Percentiles rank a stretch among this genome's conserved stretches.
These are phyloP conservation scores for Acholoe squamosa DNA, from an alignment of 2,888 invertebrate genomes.

Conservation along the genomic window DNA sequence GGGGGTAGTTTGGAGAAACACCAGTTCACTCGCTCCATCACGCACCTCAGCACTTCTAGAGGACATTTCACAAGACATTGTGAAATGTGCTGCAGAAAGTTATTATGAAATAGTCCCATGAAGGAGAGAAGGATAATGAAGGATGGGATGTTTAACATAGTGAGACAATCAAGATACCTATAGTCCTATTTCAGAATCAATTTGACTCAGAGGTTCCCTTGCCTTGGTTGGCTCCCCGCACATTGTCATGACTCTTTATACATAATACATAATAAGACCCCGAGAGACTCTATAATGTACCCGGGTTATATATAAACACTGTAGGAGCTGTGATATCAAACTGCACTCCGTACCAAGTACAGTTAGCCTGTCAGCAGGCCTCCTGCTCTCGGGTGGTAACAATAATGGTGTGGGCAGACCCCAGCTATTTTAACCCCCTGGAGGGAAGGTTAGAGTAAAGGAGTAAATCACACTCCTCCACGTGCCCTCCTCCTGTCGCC, in stretches of 20 bases:
- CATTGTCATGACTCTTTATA: neutral
- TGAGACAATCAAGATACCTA: too few species aligned
- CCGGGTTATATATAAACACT: neutral
- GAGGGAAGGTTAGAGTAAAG: neutral
- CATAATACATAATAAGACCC: neutral
- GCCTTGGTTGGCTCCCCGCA: neutral
- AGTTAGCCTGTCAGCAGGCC: neutral
- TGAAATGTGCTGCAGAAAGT: too few species aligned
- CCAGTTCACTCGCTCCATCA: too few species aligned
- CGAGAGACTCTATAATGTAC: neutral
- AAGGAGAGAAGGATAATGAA: too few species aligned
- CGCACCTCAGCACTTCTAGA: too few species aligned
- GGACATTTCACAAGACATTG: too few species aligned
- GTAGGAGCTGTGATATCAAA: neutral
- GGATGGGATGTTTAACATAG: too few species aligned
- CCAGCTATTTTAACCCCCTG: conserved; percentile 25
- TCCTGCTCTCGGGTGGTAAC: neutral
- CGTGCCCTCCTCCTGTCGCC: neutral
- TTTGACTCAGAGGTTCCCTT: neutral
- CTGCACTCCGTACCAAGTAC: neutral
- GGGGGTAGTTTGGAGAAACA: too few species aligned
- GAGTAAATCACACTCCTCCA: conserved; percentile 36
- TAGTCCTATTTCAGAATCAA: neutral
- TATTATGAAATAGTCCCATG: too few species aligned
- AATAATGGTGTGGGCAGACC: neutral